Evolutionary conservation across 2,113 vertebrate genomes (phyloP).

Genomic region (Poecilia latipinna): DNA sequence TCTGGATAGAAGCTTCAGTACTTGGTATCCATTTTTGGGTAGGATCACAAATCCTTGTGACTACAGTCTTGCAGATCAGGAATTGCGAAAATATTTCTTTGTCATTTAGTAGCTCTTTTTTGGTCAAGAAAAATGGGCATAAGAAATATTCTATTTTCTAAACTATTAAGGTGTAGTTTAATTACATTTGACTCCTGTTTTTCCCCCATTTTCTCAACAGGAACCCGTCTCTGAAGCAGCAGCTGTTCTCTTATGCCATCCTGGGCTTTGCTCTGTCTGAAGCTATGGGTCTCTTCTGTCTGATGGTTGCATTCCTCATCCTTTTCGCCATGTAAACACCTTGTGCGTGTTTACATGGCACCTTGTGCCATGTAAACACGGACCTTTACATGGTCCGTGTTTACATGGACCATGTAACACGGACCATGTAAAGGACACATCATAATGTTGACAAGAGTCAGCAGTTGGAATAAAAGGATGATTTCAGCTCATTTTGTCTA

Average conservation of each 20-base stretch:
- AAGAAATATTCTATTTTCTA: too few species aligned
- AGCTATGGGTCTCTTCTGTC: constrained; percentile 99
- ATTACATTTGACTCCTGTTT: not conserved
- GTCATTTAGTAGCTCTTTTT: too few species aligned
- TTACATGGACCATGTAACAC: too few species aligned
- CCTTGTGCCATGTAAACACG: too few species aligned
- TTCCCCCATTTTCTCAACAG: constrained; percentile 75
- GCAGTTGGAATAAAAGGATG: constrained; percentile 32
- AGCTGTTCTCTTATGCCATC: constrained; percentile 99
- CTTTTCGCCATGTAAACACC: constrained; percentile 95
- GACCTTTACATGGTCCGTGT: too few species aligned
- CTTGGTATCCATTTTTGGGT: too few species aligned
- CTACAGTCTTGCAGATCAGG: not conserved
- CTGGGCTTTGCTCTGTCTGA: constrained; percentile 98
- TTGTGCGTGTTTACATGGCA: too few species aligned
- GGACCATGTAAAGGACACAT: constrained; percentile 3
- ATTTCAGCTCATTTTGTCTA: constrained; percentile 12
- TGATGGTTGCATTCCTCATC: constrained; percentile 99
- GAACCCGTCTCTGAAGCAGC: constrained; percentile 99
- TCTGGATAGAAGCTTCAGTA: not conserved
- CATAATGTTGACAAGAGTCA: constrained; percentile 66
- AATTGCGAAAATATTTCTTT: not conserved
- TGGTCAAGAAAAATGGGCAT: too few species aligned
- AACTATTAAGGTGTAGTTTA: too few species aligned
- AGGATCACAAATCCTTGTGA: too few species aligned